Conservation (phyloP, 2,888 invertebrate species). For the Folsomia manolachei region DNA sequence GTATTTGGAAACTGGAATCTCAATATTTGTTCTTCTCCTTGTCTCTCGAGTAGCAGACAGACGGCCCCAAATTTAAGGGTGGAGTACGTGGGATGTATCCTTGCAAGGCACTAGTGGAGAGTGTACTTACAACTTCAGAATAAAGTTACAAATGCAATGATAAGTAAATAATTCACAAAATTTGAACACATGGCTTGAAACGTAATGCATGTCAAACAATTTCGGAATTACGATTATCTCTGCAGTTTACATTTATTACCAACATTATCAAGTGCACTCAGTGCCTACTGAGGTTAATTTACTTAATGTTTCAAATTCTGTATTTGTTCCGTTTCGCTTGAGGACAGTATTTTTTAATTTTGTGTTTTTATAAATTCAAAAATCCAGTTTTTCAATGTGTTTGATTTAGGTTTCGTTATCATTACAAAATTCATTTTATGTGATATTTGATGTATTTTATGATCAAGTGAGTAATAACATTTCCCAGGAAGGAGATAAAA, state of each 20-base stretch:
- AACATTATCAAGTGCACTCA: no score
- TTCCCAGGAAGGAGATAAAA: constrained; percentile 27
- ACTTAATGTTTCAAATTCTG: no score
- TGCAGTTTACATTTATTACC: neutral
- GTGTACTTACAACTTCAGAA: neutral
- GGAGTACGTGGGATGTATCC: neutral
- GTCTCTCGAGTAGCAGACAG: neutral
- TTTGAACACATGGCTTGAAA: no score
- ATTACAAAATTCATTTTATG: neutral
- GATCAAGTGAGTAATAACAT: constrained; percentile 14
- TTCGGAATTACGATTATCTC: no score
- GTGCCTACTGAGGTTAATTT: no score
- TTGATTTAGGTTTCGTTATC: neutral
- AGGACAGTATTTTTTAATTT: no score
- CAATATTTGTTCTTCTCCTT: neutral
- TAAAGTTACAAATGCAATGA: neutral
- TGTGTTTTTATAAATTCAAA: neutral
- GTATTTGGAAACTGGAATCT: neutral
- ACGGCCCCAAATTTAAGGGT: neutral
- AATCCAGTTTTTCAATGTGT: neutral
- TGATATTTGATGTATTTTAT: neutral
- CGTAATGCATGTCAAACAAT: neutral
- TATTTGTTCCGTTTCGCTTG: no score
- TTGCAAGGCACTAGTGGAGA: no score
- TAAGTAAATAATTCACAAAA: neutral